These are phyloP conservation scores for Nanorana parkeri DNA, from an alignment of 2,113 vertebrate species.

Conservation along the genomic window DNA sequence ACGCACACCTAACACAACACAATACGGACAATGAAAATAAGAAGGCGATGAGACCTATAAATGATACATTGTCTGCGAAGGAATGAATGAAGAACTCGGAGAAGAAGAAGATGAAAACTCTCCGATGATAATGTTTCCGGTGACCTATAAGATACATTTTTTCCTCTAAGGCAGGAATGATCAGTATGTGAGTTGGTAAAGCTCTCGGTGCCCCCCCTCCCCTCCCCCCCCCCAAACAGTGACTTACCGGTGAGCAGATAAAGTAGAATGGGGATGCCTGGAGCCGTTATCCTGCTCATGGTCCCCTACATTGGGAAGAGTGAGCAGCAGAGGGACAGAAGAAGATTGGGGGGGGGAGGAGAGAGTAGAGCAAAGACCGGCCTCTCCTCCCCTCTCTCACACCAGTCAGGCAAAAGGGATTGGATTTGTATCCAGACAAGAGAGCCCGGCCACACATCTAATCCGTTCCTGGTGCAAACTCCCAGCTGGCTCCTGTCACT, in stretches of 20 bases:
- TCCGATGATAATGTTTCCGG: no score
- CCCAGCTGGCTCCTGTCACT: conserved; percentile 82
- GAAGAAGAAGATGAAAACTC: no score
- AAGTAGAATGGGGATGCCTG: conserved; percentile 68
- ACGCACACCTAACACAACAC: no score
- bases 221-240: conserved; percentile 1
- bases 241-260: conserved; percentile 76
- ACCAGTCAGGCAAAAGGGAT: conserved; percentile 75
- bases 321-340: conserved; percentile 29
- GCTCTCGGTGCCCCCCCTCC: background rate
- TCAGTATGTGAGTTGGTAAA: no score
- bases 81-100: no score
- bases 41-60: no score
- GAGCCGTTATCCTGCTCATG: conserved; percentile 68
- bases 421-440: conserved; percentile 69
- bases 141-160: no score
- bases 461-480: conserved; percentile 70
- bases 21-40: no score
- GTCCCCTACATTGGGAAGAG: conserved; percentile 58
- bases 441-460: conserved; percentile 67
- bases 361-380: conserved; percentile 15
- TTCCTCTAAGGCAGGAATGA: no score
- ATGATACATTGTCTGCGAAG: no score
- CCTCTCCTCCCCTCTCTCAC: conserved; percentile 57
- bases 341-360: conserved; percentile 57